phyloP scores from a whole-genome alignment of 2,888 invertebrate genomes.

The Girardia tigrina region DNA sequence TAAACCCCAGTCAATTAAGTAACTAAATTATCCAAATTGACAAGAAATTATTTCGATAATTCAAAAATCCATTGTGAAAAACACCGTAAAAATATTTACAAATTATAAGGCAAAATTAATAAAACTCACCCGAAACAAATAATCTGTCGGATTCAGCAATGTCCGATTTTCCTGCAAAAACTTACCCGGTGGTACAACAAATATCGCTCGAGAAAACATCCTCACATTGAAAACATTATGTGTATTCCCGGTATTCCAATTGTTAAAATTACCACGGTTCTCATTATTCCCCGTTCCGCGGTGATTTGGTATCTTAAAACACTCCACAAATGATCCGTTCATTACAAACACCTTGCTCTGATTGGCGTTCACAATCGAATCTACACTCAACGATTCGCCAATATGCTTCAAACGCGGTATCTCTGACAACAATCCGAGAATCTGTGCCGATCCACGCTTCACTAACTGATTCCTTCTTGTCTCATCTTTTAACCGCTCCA shows the following conservation, averaged over 20 bases:
- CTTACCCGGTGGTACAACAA: background rate
- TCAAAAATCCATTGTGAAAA: no score
- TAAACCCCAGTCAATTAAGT: no score
- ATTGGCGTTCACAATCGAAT: background rate
- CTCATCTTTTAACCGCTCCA: background rate
- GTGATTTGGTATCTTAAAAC: background rate
- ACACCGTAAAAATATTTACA: no score
- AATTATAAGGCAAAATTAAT: no score
- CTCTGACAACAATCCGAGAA: background rate
- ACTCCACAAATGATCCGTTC: background rate
- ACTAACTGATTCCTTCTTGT: background rate
- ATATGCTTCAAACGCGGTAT: background rate
- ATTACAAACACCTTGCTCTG: background rate
- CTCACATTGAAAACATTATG: conserved; percentile 3
- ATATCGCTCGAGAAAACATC: background rate
- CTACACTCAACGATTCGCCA: background rate
- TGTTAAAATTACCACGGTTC: no score
- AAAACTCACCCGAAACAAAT: background rate
- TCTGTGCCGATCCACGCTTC: background rate
- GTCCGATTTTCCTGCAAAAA: background rate
- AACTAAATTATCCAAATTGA: no score
- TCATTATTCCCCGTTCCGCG: no score
- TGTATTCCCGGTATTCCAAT: no score
- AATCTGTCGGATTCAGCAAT: background rate
- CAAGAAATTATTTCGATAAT: no score